Evolutionary conservation across 2,113 vertebrate species (phyloP).

Genomic region (Platycercus adscitus): DNA sequence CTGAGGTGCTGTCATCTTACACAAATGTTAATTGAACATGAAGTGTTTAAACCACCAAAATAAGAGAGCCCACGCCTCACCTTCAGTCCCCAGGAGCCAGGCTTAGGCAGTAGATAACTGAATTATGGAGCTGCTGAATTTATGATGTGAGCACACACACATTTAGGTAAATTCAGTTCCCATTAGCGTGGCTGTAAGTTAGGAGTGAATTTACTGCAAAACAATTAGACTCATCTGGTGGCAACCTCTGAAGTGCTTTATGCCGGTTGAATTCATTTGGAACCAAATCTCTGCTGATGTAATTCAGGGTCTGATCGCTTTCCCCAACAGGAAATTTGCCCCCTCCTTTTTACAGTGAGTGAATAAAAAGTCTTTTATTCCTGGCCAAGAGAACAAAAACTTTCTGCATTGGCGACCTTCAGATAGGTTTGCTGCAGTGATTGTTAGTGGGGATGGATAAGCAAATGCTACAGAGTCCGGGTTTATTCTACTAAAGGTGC

Average conservation of each 20-base stretch:
- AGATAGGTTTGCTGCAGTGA: neutral
- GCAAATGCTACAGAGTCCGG: neutral
- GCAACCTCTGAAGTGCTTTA: neutral
- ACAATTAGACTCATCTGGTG: neutral
- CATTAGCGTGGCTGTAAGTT: neutral
- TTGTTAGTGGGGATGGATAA: neutral
- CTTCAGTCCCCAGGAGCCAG: neutral
- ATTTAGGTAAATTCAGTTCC: neutral
- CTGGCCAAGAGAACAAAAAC: neutral
- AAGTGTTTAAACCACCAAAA: neutral
- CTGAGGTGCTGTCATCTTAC: neutral
- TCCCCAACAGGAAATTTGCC: neutral
- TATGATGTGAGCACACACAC: neutral
- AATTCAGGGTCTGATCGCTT: neutral
- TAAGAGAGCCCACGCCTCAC: neutral
- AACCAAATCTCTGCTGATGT: neutral
- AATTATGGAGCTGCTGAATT: neutral
- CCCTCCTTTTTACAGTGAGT: neutral
- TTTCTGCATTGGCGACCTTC: neutral
- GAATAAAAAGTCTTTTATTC: neutral
- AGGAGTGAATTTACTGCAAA: neutral
- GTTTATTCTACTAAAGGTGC: neutral
- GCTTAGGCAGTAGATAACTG: neutral
- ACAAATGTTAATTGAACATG: neutral
- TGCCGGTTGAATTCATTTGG: neutral